phyloP scores from a whole-genome alignment of 1,140 invertebrate species.

The Papilio polyxenes region DNA sequence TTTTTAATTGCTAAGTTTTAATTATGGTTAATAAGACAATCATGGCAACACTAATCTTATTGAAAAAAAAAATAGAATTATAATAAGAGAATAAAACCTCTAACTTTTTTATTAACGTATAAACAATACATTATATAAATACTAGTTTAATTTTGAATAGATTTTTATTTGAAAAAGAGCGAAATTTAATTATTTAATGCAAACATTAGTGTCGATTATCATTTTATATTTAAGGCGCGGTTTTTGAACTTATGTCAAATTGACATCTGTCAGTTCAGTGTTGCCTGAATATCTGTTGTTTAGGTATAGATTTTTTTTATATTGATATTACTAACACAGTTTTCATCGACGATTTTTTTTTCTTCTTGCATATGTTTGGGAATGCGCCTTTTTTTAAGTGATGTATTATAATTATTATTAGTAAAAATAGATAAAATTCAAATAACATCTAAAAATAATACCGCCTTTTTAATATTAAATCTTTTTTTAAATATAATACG shows the following conservation, averaged over 20 bases:
- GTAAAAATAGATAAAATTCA: neutral
- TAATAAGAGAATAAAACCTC: neutral
- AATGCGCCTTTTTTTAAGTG: neutral
- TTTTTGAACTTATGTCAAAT: neutral
- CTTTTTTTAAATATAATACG: neutral
- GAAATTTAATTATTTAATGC: neutral
- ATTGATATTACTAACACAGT: too few relatives aligned
- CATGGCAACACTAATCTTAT: neutral
- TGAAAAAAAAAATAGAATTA: too few relatives aligned
- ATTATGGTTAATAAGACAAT: neutral
- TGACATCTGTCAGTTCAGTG: conserved; percentile 10
- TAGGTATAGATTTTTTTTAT: neutral
- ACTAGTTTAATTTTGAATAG: neutral
- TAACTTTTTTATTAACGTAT: neutral
- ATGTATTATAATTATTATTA: neutral
- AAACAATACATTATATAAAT: neutral
- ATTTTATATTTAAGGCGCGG: neutral
- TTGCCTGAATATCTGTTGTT: neutral
- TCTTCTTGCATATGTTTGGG: neutral
- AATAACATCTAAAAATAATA: neutral
- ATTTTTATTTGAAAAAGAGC: neutral
- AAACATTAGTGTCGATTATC: neutral
- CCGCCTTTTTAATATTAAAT: neutral
- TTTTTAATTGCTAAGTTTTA: neutral
- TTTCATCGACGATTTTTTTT: neutral